A percentile compares a stretch with the other conserved stretches of the same genome.
Evolutionary conservation across 2,113 vertebrate genomes (phyloP).

Genomic region (Candoia aspera): DNA sequence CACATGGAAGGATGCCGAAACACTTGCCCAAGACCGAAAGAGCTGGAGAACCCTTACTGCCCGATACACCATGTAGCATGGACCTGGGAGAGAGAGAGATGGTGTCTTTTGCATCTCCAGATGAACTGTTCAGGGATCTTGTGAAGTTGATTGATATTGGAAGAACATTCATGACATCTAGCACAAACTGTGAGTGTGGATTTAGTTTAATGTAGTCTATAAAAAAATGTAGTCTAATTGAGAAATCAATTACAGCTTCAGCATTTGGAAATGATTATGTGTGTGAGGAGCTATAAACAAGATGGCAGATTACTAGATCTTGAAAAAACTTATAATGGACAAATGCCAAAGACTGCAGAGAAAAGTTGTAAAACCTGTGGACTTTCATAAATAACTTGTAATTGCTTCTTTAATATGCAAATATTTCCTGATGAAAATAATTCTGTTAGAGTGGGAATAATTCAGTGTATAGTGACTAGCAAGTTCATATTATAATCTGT

Average conservation of each 20-base stretch:
- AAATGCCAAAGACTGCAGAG: background rate
- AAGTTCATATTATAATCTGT: background rate
- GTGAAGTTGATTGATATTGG: background rate
- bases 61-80: no score
- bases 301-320: background rate
- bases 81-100: no score
- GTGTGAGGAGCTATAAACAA: background rate
- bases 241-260: background rate
- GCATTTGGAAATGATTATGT: background rate
- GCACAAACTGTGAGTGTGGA: background rate
- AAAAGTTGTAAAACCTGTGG: background rate
- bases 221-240: background rate
- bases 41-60: no score
- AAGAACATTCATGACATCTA: background rate
- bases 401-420: background rate
- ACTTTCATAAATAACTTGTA: background rate
- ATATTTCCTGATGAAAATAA: background rate
- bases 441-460: background rate
- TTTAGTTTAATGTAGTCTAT: background rate
- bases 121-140: background rate
- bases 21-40: no score
- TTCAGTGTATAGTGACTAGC: background rate
- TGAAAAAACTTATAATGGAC: background rate
- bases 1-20: no score
- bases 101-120: background rate